Percentiles rank a stretch among this genome's conserved stretches.
Evolutionary conservation across 2,113 vertebrate genomes (phyloP).

Genomic region (Xenopus borealis): DNA sequence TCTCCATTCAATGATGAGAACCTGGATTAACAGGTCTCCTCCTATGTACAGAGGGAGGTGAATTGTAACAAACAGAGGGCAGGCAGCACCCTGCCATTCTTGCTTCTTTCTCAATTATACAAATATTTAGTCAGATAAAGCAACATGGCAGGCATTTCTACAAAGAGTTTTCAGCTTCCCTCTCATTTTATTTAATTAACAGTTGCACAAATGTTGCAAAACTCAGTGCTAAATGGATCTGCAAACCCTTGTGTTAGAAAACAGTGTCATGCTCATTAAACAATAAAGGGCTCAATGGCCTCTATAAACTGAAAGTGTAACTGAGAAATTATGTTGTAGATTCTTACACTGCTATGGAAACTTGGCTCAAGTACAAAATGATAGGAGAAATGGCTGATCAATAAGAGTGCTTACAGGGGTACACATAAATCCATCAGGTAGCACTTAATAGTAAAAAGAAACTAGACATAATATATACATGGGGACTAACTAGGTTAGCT

Average conservation of each 20-base stretch:
- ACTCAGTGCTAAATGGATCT: slow-evolving; percentile 3
- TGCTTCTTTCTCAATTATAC: slow-evolving; percentile 48
- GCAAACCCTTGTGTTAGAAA: slow-evolving; percentile 29
- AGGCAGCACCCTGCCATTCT: slow-evolving; percentile 44
- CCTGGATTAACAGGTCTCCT: slow-evolving; percentile 56
- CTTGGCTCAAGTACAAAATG: too few relatives aligned
- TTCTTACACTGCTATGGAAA: not conserved
- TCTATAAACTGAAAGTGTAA: slow-evolving; percentile 6
- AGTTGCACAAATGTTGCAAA: slow-evolving; percentile 43
- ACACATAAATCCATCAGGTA: too few relatives aligned
- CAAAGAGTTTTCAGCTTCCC: slow-evolving; percentile 30
- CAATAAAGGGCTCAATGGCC: not conserved
- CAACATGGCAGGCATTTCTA: slow-evolving; percentile 37
- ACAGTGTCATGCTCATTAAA: slow-evolving; percentile 20
- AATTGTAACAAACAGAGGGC: slow-evolving; percentile 34
- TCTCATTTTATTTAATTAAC: slow-evolving; percentile 23
- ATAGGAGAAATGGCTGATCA: too few relatives aligned
- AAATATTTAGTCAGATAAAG: slow-evolving; percentile 47
- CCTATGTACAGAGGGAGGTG: slow-evolving; percentile 52
- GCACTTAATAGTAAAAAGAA: too few relatives aligned
- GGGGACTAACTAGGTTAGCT: too few relatives aligned
- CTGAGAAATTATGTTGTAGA: not conserved
- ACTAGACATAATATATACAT: too few relatives aligned
- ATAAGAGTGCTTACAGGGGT: too few relatives aligned
- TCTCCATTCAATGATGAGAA: slow-evolving; percentile 41